Evolutionary conservation across 2,797 vertebrate species (phyloP), one percentile per base, ranked within the genome.

Genomic region (Vespertilio murinus): DNA sequence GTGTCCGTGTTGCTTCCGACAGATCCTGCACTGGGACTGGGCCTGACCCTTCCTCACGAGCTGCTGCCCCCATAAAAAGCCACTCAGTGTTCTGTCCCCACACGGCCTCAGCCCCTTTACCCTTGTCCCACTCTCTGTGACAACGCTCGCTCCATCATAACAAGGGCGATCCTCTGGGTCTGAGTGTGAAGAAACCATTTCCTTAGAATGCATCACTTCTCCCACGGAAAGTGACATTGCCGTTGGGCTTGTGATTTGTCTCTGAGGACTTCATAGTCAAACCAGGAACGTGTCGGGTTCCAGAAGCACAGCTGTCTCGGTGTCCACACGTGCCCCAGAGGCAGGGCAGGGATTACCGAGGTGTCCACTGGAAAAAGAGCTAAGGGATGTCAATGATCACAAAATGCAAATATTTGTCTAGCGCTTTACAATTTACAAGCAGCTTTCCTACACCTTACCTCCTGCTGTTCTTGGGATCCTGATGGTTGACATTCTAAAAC

Each of bases 11-110:
- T 65, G 38, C n/a, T 22, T 33, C 47, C 38, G 12, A 38, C 18
- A 14, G n/a, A 35, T 28, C 5, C 0, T 13, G 35, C 0, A 1
- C 64, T 35, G 30, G 18, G 22, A 45, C 20, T 16, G 70, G 18
- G 12, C 33, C 83, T 49, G 23, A 49, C 6, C 42, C 18, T 78
- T 80, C 56, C 73, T 45, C 6, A 0, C 30, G 42, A 61, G 38
- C 54, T 40, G 16, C 38, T 61, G 20, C 25, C 33, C 5, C 1
- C n/a, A 42, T 52, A 42, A 42, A 42, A 42, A 42, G 2, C 1
- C 42, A 42, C 42, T 42, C 42, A 42, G 42, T 42, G 42, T 42
- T 42, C 42, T 42, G 42, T 8, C 11, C 42, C 42, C n/a, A 1
- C 5, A 18, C 18, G 49, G 16, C 28, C 47, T 65, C 49, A n/a